Percentiles rank a stretch among this genome's conserved stretches.
Evolutionary conservation across 2,113 vertebrate species (phyloP).

Genomic region (Microcebus tavaratra): DNA sequence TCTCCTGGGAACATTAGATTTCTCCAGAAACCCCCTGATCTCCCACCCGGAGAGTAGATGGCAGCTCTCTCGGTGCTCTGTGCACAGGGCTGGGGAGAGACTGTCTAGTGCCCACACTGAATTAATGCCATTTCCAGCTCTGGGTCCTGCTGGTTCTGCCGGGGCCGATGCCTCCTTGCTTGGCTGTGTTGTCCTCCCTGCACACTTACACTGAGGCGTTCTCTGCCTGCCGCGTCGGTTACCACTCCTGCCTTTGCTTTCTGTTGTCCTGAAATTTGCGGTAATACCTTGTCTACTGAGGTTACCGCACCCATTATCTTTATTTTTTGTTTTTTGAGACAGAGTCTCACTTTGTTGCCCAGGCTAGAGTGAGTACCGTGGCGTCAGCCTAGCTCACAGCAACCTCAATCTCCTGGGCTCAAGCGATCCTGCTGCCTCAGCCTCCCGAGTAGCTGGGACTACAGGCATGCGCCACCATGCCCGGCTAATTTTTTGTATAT

Average conservation of each 20-base stretch:
- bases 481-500: too few relatives aligned
- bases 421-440: too few relatives aligned
- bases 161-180: background rate
- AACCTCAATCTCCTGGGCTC: too few relatives aligned
- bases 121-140: background rate
- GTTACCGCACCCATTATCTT: background rate
- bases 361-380: too few relatives aligned
- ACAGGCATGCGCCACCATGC: too few relatives aligned
- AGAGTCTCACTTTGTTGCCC: too few relatives aligned
- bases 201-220: background rate
- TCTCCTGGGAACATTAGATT: background rate
- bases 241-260: background rate
- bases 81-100: background rate
- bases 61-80: background rate
- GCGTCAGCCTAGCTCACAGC: too few relatives aligned
- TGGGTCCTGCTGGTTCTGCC: background rate
- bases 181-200: background rate
- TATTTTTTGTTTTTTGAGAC: background rate
- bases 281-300: background rate
- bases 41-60: background rate
- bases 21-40: background rate
- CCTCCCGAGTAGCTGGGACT: too few relatives aligned
- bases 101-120: background rate
- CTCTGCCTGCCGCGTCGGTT: background rate
- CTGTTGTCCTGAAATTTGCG: background rate